Evolutionary conservation across 2,797 vertebrate genomes (phyloP).

Genomic region (Antennarius maculatus): DNA sequence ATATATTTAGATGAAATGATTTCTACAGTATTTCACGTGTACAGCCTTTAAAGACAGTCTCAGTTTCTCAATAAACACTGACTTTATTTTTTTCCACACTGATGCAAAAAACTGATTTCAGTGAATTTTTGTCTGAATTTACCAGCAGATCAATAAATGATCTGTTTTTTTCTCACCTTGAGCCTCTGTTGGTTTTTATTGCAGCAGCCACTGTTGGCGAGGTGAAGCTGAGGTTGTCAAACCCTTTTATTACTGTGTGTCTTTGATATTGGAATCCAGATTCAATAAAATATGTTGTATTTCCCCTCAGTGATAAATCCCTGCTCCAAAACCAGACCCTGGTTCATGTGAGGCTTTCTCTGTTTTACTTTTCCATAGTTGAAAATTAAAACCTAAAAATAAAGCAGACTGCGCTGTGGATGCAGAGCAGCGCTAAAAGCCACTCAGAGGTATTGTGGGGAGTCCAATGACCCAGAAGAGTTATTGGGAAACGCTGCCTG

Average conservation of each 20-base stretch:
- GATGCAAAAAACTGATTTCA: neutral
- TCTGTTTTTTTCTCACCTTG: neutral
- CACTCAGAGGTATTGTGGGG: slow-evolving; percentile 28
- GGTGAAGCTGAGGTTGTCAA: slow-evolving; percentile 12
- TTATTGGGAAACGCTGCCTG: neutral
- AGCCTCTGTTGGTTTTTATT: slow-evolving; percentile 9
- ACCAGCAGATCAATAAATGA: neutral
- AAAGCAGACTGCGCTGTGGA: slow-evolving; percentile 6
- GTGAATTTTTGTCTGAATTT: neutral
- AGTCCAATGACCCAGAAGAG: slow-evolving; percentile 18
- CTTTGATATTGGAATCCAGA: slow-evolving; percentile 26
- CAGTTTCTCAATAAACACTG: no score
- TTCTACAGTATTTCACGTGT: no score
- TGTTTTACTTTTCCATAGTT: slow-evolving; percentile 25
- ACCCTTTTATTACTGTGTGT: slow-evolving; percentile 24
- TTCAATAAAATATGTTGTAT: slow-evolving; percentile 46
- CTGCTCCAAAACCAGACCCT: slow-evolving; percentile 27
- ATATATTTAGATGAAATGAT: no score
- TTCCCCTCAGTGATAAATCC: slow-evolving; percentile 24
- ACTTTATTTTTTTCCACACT: neutral
- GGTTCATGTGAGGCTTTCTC: slow-evolving; percentile 23
- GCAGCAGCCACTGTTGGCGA: neutral
- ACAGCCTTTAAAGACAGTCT: no score
- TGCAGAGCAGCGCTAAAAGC: slow-evolving; percentile 37
- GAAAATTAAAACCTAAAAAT: slow-evolving; percentile 47